These are phyloP conservation scores for Zonotrichia leucophrys DNA, from an alignment of 2,113 vertebrate genomes.

Conservation along the genomic window DNA sequence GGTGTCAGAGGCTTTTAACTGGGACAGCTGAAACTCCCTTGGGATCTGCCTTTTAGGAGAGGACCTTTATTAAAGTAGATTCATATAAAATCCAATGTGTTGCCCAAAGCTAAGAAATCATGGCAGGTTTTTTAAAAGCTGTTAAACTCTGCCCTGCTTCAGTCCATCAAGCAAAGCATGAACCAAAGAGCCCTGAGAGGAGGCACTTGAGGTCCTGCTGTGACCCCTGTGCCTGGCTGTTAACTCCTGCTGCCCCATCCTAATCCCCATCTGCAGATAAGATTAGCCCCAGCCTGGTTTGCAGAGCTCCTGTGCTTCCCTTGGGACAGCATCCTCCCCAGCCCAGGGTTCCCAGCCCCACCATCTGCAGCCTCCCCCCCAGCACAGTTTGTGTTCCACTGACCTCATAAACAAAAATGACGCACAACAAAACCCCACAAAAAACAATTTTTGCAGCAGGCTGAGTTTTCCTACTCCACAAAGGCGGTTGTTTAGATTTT, in stretches of 20 bases:
- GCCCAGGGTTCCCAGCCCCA: not conserved
- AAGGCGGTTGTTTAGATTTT: not conserved
- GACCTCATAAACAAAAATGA: not conserved
- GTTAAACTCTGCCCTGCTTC: constrained; percentile 47
- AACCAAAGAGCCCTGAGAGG: not conserved
- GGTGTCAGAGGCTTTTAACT: not conserved
- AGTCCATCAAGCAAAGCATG: not conserved
- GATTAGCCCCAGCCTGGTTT: not conserved
- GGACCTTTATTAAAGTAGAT: not conserved
- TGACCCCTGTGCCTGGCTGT: constrained; percentile 13
- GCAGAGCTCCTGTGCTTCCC: not conserved
- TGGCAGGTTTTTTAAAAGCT: not conserved
- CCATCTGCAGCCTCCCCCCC: not conserved
- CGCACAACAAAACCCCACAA: not conserved
- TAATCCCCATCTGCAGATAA: not conserved
- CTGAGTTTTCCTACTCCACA: not conserved
- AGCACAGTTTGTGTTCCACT: not conserved
- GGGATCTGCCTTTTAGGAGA: not conserved
- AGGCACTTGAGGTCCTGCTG: constrained; percentile 4
- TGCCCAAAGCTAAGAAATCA: not conserved
- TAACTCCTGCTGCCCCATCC: constrained; percentile 17
- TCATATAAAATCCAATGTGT: not conserved
- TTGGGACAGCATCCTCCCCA: not conserved
- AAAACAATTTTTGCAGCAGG: not conserved
- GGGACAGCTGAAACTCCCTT: not conserved